A percentile compares a stretch with the other conserved stretches of the same genome.
phyloP scores from a whole-genome alignment of 2,888 invertebrate genomes.

The Alentia gelatinosa region DNA sequence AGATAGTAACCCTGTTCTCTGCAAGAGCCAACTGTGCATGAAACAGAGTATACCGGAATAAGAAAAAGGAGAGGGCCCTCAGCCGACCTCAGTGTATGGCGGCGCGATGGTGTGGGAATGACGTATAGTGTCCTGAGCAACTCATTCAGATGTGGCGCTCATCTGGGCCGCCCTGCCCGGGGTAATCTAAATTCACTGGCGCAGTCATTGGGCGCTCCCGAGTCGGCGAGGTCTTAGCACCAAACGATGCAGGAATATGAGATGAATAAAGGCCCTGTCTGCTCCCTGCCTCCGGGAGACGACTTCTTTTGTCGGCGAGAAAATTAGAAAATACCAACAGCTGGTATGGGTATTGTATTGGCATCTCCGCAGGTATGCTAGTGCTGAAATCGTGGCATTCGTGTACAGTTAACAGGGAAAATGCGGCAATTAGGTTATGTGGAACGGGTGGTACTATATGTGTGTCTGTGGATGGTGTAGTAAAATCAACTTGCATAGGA shows the following conservation, averaged over 20 bases:
- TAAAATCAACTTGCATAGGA: no score
- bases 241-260: background rate
- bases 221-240: background rate
- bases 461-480: no score
- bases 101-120: background rate
- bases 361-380: no score
- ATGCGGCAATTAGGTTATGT: no score
- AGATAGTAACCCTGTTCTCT: no score
- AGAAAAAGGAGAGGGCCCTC: no score
- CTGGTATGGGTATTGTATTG: background rate
- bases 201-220: background rate
- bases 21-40: no score
- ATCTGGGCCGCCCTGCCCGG: background rate
- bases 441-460: no score
- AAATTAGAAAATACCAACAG: background rate
- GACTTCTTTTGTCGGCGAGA: background rate
- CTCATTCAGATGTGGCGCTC: background rate
- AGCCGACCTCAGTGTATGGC: background rate
- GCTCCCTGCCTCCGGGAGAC: background rate
- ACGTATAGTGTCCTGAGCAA: background rate
- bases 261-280: background rate
- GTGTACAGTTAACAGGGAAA: no score
- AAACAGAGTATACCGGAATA: no score
- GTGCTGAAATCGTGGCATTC: no score
- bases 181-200: background rate